These are phyloP conservation scores for Eclectus roratus DNA, from an alignment of 2,113 vertebrate species.

Conservation along the genomic window DNA sequence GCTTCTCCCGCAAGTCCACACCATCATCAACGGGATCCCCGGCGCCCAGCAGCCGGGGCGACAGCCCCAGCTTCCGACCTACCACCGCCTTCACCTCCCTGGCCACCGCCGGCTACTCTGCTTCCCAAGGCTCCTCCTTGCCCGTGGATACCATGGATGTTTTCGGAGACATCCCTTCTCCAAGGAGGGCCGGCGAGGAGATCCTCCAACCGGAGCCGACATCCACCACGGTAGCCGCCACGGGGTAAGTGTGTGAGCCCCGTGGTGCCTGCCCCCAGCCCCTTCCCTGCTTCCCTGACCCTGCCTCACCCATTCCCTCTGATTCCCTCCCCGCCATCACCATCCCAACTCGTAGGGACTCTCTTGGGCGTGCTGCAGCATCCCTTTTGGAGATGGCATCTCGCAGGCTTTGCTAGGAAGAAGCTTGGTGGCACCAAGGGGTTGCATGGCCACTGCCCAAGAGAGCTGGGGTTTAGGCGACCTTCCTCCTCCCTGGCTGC, in stretches of 20 bases:
- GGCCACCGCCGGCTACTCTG: conserved; percentile 86
- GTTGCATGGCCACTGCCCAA: conserved; percentile 14
- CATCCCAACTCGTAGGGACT: conserved; percentile 63
- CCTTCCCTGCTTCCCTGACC: conserved; percentile 27
- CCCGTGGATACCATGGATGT: conserved; percentile 88
- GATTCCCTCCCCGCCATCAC: conserved; percentile 55
- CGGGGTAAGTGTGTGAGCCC: conserved; percentile 88
- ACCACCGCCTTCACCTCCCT: conserved; percentile 89
- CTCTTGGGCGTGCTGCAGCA: conserved; percentile 62
- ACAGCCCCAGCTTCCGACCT: conserved; percentile 81
- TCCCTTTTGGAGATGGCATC: conserved; percentile 63
- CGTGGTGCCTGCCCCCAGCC: background rate
- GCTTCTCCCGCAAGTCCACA: conserved; percentile 93
- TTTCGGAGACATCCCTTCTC: conserved; percentile 91
- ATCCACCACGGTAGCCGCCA: conserved; percentile 87
- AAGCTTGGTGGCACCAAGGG: background rate
- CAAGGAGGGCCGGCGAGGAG: conserved; percentile 91
- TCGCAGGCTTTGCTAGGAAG: conserved; percentile 46
- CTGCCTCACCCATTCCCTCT: conserved; percentile 41
- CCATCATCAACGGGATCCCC: conserved; percentile 87
- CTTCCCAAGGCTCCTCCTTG: conserved; percentile 85
- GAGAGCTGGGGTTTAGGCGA: background rate
- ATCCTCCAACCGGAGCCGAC: conserved; percentile 93
- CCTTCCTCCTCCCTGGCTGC: background rate
- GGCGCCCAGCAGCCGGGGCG: conserved; percentile 85